Conservation (phyloP, 2,113 vertebrate species). For the Odontesthes bonariensis region DNA sequence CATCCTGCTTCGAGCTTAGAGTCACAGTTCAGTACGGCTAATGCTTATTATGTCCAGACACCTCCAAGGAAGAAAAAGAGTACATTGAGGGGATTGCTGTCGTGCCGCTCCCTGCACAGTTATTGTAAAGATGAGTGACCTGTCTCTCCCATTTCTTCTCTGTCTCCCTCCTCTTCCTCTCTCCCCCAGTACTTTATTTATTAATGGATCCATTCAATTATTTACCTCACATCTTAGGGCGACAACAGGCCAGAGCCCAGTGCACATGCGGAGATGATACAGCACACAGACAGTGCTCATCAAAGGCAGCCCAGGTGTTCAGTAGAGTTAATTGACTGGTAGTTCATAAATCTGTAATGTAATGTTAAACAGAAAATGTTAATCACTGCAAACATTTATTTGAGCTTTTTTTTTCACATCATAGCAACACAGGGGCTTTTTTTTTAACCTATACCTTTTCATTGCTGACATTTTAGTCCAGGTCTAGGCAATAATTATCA, state of each 20-base stretch:
- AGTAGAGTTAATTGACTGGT: slow-evolving; percentile 23
- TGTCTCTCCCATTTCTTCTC: slow-evolving; percentile 48
- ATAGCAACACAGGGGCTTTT: background rate
- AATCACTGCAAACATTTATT: background rate
- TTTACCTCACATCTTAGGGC: slow-evolving; percentile 76
- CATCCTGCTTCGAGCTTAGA: slow-evolving; percentile 60
- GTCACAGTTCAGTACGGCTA: slow-evolving; percentile 60
- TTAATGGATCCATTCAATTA: slow-evolving; percentile 83
- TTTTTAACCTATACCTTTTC: background rate
- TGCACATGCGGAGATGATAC: slow-evolving; percentile 58
- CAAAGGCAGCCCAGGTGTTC: slow-evolving; percentile 17
- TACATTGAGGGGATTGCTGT: slow-evolving; percentile 28
- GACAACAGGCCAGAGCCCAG: slow-evolving; percentile 63
- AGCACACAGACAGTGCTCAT: slow-evolving; percentile 29
- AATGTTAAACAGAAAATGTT: background rate
- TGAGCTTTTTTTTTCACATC: background rate
- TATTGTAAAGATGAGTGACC: slow-evolving; percentile 77
- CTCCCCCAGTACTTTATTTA: slow-evolving; percentile 77
- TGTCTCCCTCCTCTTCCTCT: slow-evolving; percentile 5
- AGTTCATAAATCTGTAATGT: background rate
- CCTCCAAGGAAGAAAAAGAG: slow-evolving; percentile 44
- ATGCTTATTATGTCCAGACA: slow-evolving; percentile 67
- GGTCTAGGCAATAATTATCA: background rate
- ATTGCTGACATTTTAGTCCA: background rate
- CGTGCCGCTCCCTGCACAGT: slow-evolving; percentile 57